Percentiles rank a stretch among this genome's conserved stretches.
phyloP scores from a whole-genome alignment of 2,797 vertebrate genomes.

The Danio albolineatus region DNA sequence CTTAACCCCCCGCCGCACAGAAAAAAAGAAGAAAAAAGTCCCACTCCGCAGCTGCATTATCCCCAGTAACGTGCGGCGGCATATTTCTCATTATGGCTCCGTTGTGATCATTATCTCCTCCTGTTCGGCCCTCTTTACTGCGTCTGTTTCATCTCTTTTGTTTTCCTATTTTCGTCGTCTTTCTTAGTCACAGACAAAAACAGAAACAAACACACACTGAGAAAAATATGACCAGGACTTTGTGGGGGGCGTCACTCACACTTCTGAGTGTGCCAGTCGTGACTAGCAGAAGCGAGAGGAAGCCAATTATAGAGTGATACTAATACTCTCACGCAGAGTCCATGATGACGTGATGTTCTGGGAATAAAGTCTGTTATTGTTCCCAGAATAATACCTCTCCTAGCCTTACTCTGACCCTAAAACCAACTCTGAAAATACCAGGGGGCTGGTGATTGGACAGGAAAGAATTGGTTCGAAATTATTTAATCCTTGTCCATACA shows the following conservation, averaged over 20 bases:
- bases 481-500: neutral
- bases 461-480: neutral
- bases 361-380: neutral
- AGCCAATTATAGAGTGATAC: constrained; percentile 15
- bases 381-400: neutral
- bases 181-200: constrained; percentile 13
- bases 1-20: constrained; percentile 5
- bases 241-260: neutral
- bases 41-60: constrained; percentile 17
- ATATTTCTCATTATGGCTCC: constrained; percentile 23
- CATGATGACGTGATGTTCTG: neutral
- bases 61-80: neutral
- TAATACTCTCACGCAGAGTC: constrained; percentile 2
- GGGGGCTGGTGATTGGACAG: neutral
- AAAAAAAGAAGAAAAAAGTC: neutral
- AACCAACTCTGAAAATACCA: neutral
- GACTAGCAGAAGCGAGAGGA: constrained; percentile 22
- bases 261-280: neutral
- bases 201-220: constrained; percentile 6
- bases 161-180: neutral
- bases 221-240: constrained; percentile 28
- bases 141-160: neutral
- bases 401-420: neutral
- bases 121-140: constrained; percentile 18
- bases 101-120: constrained; percentile 22